phyloP scores from a whole-genome alignment of 2,797 vertebrate species.

The Amazona ochrocephala region DNA sequence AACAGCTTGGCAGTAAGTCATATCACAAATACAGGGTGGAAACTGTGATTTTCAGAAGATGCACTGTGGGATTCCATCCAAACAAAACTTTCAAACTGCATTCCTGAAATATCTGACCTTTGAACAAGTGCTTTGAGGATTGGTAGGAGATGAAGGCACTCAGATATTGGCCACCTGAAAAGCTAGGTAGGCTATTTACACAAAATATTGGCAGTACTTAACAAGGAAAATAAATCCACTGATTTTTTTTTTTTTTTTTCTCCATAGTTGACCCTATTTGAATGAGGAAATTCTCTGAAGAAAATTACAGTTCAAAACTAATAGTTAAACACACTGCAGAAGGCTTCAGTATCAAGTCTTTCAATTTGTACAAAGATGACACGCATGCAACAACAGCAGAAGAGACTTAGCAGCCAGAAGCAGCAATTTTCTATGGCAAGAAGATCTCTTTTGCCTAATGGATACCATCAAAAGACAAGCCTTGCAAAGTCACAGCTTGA shows the following conservation, averaged over 20 bases:
- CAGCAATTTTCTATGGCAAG: not conserved
- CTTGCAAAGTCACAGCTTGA: not conserved
- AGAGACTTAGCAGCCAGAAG: not conserved
- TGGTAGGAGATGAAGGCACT: not conserved
- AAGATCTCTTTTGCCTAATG: not conserved
- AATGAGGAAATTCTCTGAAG: not conserved
- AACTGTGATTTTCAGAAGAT: not conserved
- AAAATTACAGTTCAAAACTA: not conserved
- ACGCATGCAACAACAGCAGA: not conserved
- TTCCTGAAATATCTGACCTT: not conserved
- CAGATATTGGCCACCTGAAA: not conserved
- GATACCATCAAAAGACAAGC: not conserved
- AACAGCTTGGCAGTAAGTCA: not conserved
- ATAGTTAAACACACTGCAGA: not conserved
- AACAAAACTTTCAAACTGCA: not conserved
- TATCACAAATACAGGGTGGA: not conserved
- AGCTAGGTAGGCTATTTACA: not conserved
- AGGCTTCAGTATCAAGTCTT: not conserved
- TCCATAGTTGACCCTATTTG: not conserved
- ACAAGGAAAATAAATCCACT: not conserved
- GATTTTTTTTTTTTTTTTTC: not conserved
- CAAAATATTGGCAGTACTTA: not conserved
- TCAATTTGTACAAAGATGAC: not conserved
- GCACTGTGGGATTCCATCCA: not conserved
- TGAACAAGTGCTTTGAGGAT: not conserved